Evolutionary conservation across 2,113 vertebrate species (phyloP).

Genomic region (Himantopus leucocephalus): DNA sequence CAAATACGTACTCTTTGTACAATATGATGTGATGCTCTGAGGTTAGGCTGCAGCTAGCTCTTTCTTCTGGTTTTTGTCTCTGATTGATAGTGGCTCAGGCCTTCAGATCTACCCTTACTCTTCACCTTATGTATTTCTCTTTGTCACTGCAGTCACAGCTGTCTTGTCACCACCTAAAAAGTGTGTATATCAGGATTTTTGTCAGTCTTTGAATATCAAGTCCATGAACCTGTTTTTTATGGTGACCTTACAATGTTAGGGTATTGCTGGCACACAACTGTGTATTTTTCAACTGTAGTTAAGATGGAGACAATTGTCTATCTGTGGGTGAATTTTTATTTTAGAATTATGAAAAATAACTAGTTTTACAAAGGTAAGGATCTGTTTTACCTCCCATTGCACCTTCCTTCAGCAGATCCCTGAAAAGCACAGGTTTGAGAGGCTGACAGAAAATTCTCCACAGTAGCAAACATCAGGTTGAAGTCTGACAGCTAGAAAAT

Average conservation of each 20-base stretch:
- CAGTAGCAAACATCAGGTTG: neutral
- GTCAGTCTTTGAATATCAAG: neutral
- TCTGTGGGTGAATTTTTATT: neutral
- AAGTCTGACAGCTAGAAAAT: conserved; percentile 17
- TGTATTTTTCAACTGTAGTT: neutral
- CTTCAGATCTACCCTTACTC: neutral
- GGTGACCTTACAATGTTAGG: neutral
- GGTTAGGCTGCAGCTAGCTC: neutral
- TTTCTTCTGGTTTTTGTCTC: neutral
- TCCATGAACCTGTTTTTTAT: neutral
- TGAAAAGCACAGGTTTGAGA: neutral
- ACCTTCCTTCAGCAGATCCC: neutral
- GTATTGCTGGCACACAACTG: neutral
- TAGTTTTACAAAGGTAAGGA: neutral
- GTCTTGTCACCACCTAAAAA: neutral
- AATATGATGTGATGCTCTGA: accelerated
- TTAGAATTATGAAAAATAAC: neutral
- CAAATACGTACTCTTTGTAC: neutral
- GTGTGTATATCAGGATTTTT: neutral
- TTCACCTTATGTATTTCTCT: neutral
- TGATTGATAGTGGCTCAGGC: accelerated
- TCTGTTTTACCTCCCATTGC: neutral
- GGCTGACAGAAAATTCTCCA: conserved; percentile 29
- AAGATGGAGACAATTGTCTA: neutral
- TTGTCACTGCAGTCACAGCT: neutral